Evolutionary conservation across 2,113 vertebrate species (phyloP), one percentile per base, ranked within the genome.

Genomic region (Euleptes europaea): DNA sequence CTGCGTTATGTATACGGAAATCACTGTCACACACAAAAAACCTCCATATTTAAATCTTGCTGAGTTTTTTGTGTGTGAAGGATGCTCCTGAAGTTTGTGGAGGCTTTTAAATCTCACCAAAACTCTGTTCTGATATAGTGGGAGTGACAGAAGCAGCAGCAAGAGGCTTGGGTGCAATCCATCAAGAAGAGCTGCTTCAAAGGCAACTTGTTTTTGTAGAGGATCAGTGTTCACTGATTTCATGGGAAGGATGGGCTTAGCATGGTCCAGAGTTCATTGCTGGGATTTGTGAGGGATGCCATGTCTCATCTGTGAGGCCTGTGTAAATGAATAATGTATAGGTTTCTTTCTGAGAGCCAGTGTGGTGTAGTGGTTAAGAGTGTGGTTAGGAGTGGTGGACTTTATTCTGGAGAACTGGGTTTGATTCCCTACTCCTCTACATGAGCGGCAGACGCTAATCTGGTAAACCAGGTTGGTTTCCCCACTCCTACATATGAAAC

Each of bases 1-100:
- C 51, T 91, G 65, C 15, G 0, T 84, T 89, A 77, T 86, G 85
- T 86, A 87, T 86, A 89, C 84, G 40, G 72, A 87, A 72, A 80
- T 85, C 80, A 76, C n/a, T 80, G 40, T 87, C 33, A 80, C 44
- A 71, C 60, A 92, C 51, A 67, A 88, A 23, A 66, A 0, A 51
- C 13, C 47, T 12, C 19, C 84, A 82, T 66, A 57, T 72, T 31
- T 73, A 83, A 73, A 83, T 63, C 2, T 38, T 10, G 85, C 88
- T 0, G 0, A n/a, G 74, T 90, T 81, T 86, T 57, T 40, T 93
- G 44, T 44, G 44, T 86, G 76, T 79, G 47, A 89, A 89, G 67
- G 0, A 4, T 86, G n/a, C 63, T 31, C 33, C 85, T 85, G 19
- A 89, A 87, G 35, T 82, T 65, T 80, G 44, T 42, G 71, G 70